phyloP scores from a whole-genome alignment of 2,888 invertebrate genomes.

The Drosophila neoperkinsi region DNA sequence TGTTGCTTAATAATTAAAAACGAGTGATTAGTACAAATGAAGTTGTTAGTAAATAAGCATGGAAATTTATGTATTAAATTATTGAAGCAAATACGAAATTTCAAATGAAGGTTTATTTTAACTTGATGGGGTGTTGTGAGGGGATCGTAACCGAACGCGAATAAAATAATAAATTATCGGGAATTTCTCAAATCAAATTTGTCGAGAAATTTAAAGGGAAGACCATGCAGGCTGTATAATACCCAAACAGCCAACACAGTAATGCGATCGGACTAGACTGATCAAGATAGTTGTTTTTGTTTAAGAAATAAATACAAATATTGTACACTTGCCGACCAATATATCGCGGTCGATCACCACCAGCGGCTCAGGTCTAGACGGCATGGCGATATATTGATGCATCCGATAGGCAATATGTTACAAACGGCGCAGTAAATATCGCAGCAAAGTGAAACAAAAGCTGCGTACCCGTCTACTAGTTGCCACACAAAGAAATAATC shows the following conservation, averaged over 20 bases:
- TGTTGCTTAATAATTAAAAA: neutral
- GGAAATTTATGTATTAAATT: neutral
- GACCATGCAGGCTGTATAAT: neutral
- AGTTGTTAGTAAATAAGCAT: neutral
- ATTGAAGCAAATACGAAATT: neutral
- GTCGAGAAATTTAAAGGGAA: too few species aligned
- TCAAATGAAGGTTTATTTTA: too few species aligned
- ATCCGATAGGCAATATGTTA: neutral
- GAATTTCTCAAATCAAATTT: too few species aligned
- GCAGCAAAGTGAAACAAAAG: too few species aligned
- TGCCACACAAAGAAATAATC: neutral
- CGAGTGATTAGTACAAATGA: neutral
- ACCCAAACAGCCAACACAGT: neutral
- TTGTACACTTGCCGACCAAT: neutral
- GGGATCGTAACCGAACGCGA: too few species aligned
- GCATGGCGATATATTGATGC: neutral
- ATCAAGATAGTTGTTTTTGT: neutral
- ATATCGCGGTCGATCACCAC: neutral
- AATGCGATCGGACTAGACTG: neutral
- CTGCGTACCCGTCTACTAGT: rapidly evolving
- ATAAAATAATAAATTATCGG: too few species aligned
- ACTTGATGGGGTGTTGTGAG: too few species aligned
- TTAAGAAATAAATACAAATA: neutral
- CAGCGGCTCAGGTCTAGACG: neutral
- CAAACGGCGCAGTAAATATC: neutral